Evolutionary conservation across 2,113 vertebrate species (phyloP).

Genomic region (Oreochromis spilurus): DNA sequence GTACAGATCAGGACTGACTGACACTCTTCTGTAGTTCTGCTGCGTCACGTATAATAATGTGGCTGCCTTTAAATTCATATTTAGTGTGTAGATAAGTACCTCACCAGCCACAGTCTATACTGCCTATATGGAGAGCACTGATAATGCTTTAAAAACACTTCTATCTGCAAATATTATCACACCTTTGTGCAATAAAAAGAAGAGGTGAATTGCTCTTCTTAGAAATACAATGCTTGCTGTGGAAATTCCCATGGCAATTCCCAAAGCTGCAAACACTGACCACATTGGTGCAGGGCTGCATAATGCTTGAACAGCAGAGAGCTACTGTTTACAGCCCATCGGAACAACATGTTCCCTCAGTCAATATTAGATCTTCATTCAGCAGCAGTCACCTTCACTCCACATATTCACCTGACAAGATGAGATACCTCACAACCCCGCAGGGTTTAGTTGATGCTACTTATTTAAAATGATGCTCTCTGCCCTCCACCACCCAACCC

Average conservation of each 20-base stretch:
- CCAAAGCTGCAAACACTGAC: neutral
- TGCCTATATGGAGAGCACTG: neutral
- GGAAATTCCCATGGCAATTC: neutral
- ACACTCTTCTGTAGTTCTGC: neutral
- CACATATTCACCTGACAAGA: neutral
- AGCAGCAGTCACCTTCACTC: neutral
- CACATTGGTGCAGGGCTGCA: neutral
- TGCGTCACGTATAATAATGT: neutral
- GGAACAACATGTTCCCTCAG: constrained; percentile 42
- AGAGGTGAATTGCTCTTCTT: neutral
- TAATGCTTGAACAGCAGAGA: neutral
- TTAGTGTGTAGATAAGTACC: neutral
- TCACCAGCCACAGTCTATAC: neutral
- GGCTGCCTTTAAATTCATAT: neutral
- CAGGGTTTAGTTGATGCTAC: neutral
- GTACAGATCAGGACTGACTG: neutral
- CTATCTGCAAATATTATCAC: neutral
- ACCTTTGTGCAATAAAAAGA: neutral
- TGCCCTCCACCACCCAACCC: neutral
- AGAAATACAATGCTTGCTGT: neutral
- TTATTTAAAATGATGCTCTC: neutral
- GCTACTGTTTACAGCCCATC: neutral
- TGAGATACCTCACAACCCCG: neutral
- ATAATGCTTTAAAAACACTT: neutral
- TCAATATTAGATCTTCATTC: neutral